A percentile compares a stretch with the other conserved stretches of the same genome.
phyloP scores from a whole-genome alignment of 2,888 invertebrate genomes.

The Temnothorax ravouxi region DNA sequence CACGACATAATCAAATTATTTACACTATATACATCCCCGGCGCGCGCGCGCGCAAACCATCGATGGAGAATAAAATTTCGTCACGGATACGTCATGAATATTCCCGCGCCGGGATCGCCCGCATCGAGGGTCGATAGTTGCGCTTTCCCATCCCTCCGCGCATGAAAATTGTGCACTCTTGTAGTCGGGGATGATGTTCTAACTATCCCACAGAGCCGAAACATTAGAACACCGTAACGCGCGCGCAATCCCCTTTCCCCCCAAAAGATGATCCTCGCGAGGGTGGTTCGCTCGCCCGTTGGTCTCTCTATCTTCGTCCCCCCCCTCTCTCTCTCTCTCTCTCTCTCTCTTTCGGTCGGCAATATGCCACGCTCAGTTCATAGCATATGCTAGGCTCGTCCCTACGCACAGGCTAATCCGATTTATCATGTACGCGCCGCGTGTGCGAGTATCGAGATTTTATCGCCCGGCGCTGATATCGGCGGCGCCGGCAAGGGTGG shows the following conservation, averaged over 20 bases:
- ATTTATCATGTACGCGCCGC: slow-evolving; percentile 84
- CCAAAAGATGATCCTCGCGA: slow-evolving; percentile 74
- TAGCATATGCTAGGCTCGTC: slow-evolving; percentile 83
- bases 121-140: slow-evolving; percentile 71
- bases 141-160: slow-evolving; percentile 34
- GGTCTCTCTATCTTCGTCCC: slow-evolving; percentile 37
- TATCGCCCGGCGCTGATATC: slow-evolving; percentile 84
- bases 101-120: slow-evolving; percentile 51
- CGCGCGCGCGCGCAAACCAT: slow-evolving; percentile 52
- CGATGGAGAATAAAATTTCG: slow-evolving; percentile 64
- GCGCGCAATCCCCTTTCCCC: slow-evolving; percentile 64
- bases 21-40: slow-evolving; percentile 44
- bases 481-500: slow-evolving; percentile 70
- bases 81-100: slow-evolving; percentile 72
- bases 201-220: slow-evolving; percentile 82
- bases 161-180: slow-evolving; percentile 66
- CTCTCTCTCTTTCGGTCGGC: slow-evolving; percentile 64
- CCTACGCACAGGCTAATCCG: slow-evolving; percentile 83
- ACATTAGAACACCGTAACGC: slow-evolving; percentile 77
- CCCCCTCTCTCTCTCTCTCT: slow-evolving; percentile 55
- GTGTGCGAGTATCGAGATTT: slow-evolving; percentile 82
- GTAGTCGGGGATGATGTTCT: slow-evolving; percentile 79
- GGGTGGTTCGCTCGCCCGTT: slow-evolving; percentile 66
- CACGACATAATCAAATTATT: slow-evolving; percentile 51
- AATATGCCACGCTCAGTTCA: slow-evolving; percentile 76